phyloP scores from a whole-genome alignment of 2,888 invertebrate genomes.

The Phengaris alcon region DNA sequence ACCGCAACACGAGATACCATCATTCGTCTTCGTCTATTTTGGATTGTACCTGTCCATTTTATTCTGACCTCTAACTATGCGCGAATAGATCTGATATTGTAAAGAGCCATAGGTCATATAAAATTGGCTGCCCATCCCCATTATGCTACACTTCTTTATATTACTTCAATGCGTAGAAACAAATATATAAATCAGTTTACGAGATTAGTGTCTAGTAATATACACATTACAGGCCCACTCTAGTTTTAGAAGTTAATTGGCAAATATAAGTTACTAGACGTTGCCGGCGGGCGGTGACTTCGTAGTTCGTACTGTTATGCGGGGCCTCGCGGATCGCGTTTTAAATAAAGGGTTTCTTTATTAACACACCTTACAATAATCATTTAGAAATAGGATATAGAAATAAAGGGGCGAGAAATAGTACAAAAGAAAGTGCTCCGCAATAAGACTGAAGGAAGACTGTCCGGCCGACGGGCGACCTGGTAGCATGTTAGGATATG shows the following conservation, averaged over 20 bases:
- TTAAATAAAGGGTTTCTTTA: too few relatives aligned
- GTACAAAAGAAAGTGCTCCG: too few relatives aligned
- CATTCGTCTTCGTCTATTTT: constrained; percentile 73
- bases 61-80: constrained; percentile 35
- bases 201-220: constrained; percentile 38
- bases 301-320: too few relatives aligned
- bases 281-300: too few relatives aligned
- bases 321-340: too few relatives aligned
- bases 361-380: too few relatives aligned
- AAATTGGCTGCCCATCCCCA: constrained; percentile 38
- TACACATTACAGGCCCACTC: background rate
- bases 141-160: constrained; percentile 44
- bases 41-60: constrained; percentile 47
- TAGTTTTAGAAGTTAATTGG: background rate
- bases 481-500: too few relatives aligned
- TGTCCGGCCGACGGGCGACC: too few relatives aligned
- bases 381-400: too few relatives aligned
- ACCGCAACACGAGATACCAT: constrained; percentile 52
- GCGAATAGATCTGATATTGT: constrained; percentile 32
- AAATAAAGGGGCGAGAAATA: too few relatives aligned
- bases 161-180: constrained; percentile 52
- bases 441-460: too few relatives aligned
- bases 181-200: constrained; percentile 59
- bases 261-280: background rate
- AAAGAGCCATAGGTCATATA: constrained; percentile 37